Evolutionary conservation across 2,888 invertebrate genomes (phyloP), one percentile per base, ranked within the genome.

Genomic region (Rhagium mordax): DNA sequence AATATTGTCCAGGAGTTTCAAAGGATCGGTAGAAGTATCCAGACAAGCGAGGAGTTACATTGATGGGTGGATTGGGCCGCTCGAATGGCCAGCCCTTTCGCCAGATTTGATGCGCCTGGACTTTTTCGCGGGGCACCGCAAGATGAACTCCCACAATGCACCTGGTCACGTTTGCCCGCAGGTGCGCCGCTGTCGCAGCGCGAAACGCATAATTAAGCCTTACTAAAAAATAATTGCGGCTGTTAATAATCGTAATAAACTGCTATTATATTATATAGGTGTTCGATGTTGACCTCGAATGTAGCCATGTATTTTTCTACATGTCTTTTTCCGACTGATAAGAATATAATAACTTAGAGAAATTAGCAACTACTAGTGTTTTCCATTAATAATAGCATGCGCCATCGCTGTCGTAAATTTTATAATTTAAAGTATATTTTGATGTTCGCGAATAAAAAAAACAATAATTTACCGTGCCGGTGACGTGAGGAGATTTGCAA

Each of bases 391-490:
- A 33, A 41, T 41, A 1, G n/a, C 0, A n/a, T 41, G 13, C n/a
- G 41, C 0, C 41, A 41, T n/a, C 13, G n/a, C 10, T 8, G 51
- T 51, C 13, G 51, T 51, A 51, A 66, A 49, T 15, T 60, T 7
- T 57, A 48, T 68, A 66, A 27, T 20, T 15, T 48, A 49, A 76
- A 76, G 76, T 76, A 74, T 68, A 21, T 61, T 76, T 71, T 71
- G 68, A 69, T 76, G 76, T 76, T 76, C 41, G 15, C 6, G 48
- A 74, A 76, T 76, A 76, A 76, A 53, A 15, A 60, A 16, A 4
- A 59, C 70, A 67, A 75, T 73, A 64, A 74, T 73, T 76, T 71
- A 18, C 65, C 16, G 57, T 64, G 62, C 70, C 59, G 33, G 62
- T 61, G 47, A 71, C 55, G 18, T 18, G 48, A n/a, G 21, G 13